These are phyloP conservation scores for Scarus forsteni DNA, from an alignment of 2,797 vertebrate genomes.

Conservation along the genomic window DNA sequence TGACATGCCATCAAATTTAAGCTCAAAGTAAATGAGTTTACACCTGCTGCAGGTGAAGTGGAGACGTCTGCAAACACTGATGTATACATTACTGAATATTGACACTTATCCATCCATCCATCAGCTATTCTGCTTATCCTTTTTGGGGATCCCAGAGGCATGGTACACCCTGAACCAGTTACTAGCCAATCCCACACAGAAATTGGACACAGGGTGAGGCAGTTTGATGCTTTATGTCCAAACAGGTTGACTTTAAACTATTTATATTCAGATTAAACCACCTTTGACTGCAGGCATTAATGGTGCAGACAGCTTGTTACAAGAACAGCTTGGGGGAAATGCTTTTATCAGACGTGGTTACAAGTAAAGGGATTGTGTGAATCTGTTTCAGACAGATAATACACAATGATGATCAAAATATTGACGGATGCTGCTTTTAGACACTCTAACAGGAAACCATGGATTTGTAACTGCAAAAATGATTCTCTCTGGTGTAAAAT, in stretches of 20 bases:
- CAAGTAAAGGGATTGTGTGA: background rate
- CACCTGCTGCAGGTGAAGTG: background rate
- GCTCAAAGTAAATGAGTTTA: background rate
- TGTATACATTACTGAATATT: too few relatives aligned
- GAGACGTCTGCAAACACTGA: too few relatives aligned
- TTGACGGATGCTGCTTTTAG: background rate
- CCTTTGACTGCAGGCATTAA: background rate
- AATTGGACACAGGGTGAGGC: too few relatives aligned
- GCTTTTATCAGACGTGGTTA: background rate
- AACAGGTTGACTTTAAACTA: too few relatives aligned
- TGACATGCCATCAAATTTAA: background rate
- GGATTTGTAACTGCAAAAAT: background rate
- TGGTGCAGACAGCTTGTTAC: background rate
- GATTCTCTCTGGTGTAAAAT: background rate
- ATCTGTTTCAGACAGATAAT: too few relatives aligned
- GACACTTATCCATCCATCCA: too few relatives aligned
- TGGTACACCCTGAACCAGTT: too few relatives aligned
- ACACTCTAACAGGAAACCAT: background rate
- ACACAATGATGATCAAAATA: background rate
- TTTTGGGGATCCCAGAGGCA: too few relatives aligned
- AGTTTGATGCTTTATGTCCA: too few relatives aligned
- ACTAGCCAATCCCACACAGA: too few relatives aligned
- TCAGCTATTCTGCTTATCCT: too few relatives aligned
- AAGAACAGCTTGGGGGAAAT: background rate
- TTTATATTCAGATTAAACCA: background rate